These are phyloP conservation scores for Aphelinus certus DNA, from an alignment of 1,140 invertebrate species.

Conservation along the genomic window DNA sequence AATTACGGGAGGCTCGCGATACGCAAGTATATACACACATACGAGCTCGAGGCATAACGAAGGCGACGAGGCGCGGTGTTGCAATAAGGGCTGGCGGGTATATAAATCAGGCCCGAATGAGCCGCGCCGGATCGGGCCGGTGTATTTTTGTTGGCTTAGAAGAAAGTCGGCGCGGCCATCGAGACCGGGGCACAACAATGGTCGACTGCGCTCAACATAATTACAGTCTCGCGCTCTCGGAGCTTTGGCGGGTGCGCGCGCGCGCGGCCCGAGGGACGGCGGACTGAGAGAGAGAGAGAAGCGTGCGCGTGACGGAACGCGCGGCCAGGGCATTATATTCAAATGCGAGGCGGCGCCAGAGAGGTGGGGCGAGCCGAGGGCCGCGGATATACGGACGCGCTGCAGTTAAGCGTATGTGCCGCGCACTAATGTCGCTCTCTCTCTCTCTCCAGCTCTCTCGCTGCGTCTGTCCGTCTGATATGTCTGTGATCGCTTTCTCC, in stretches of 20 bases:
- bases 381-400: too few relatives aligned
- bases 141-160: too few relatives aligned
- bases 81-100: too few relatives aligned
- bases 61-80: too few relatives aligned
- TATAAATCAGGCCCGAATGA: slow-evolving; percentile 13
- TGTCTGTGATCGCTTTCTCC: neutral
- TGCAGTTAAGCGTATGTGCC: too few relatives aligned
- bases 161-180: slow-evolving; percentile 11
- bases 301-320: slow-evolving; percentile 15
- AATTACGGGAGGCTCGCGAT: too few relatives aligned
- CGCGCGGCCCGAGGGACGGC: neutral
- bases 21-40: too few relatives aligned
- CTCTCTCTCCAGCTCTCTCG: too few relatives aligned
- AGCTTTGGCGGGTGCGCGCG: slow-evolving; percentile 10
- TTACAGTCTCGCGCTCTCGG: slow-evolving; percentile 31
- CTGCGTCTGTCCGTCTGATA: neutral
- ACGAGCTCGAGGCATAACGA: too few relatives aligned
- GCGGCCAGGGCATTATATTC: slow-evolving; percentile 34
- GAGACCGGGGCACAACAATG: slow-evolving; percentile 37
- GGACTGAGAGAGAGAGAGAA: neutral
- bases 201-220: slow-evolving; percentile 36
- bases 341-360: slow-evolving; percentile 40
- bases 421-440: too few relatives aligned
- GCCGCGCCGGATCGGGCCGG: neutral
- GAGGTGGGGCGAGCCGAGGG: neutral